phyloP scores from a whole-genome alignment of 2,113 vertebrate genomes.

The Psilopsiagon aurifrons region DNA sequence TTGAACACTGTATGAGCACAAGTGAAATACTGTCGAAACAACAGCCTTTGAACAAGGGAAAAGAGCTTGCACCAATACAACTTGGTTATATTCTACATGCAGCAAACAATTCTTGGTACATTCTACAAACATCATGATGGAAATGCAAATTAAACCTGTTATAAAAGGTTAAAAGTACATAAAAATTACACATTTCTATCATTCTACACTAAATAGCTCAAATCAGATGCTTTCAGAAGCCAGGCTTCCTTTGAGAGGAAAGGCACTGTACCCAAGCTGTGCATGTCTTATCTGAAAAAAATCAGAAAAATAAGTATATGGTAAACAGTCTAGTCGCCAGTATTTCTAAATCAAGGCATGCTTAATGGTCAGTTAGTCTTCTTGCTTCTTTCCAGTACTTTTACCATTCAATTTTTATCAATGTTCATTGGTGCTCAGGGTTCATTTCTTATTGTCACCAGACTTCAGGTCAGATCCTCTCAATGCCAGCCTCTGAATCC shows the following conservation, averaged over 20 bases:
- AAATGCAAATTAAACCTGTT: not conserved
- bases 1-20: not conserved
- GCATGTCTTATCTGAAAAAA: not conserved
- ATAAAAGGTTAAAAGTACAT: not conserved
- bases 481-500: not conserved
- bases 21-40: not conserved
- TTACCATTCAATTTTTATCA: not conserved
- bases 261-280: not conserved
- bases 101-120: not conserved
- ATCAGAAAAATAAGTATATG: not conserved
- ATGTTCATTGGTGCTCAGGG: not conserved
- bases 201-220: not conserved
- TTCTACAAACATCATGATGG: not conserved
- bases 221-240: not conserved
- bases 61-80: not conserved
- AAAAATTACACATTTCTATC: not conserved
- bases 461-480: not conserved
- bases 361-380: not conserved
- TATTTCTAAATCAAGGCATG: not conserved
- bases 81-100: not conserved
- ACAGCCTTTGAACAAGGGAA: not conserved
- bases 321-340: not conserved
- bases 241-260: not conserved
- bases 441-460: not conserved
- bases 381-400: not conserved